Evolutionary conservation across 1,140 invertebrate genomes (phyloP).

Genomic region (Oscheius sp.): DNA sequence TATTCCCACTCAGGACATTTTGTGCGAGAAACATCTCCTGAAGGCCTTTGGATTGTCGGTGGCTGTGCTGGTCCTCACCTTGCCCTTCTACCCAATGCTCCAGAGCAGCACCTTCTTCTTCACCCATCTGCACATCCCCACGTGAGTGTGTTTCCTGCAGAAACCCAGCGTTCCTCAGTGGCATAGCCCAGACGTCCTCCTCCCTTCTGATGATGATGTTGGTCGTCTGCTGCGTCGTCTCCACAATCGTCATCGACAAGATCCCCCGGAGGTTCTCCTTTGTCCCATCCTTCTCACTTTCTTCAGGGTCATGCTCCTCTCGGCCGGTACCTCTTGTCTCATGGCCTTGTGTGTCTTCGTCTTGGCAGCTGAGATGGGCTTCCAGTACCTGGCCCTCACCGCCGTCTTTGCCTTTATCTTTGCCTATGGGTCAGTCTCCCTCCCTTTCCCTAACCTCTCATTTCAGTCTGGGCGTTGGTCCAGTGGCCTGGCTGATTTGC

Average conservation of each 20-base stretch:
- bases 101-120: slow-evolving; percentile 53
- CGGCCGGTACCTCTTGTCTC: no score
- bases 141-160: slow-evolving; percentile 20
- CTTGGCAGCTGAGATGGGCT: no score
- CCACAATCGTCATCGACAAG: slow-evolving; percentile 46
- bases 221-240: slow-evolving; percentile 44
- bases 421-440: no score
- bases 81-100: slow-evolving; percentile 59
- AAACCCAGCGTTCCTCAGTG: slow-evolving; percentile 26
- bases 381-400: no score
- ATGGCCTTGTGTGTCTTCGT: no score
- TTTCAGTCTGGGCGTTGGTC: slow-evolving; percentile 53
- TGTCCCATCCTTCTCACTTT: no score
- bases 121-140: slow-evolving; percentile 31
- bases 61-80: slow-evolving; percentile 41
- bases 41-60: slow-evolving; percentile 46
- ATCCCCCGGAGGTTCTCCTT: slow-evolving; percentile 46
- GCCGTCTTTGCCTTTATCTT: slow-evolving; percentile 39
- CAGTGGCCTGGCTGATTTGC: slow-evolving; percentile 56
- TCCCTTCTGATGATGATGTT: slow-evolving; percentile 54
- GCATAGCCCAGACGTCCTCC: slow-evolving; percentile 46
- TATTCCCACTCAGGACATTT: slow-evolving; percentile 31
- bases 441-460: slow-evolving; percentile 36
- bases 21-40: slow-evolving; percentile 45
- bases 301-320: no score